A percentile compares a stretch with the other conserved stretches of the same genome.
Conservation (phyloP, 53 echinoderm and acorn worm genomes). For the Apostichopus leukothele region DNA sequence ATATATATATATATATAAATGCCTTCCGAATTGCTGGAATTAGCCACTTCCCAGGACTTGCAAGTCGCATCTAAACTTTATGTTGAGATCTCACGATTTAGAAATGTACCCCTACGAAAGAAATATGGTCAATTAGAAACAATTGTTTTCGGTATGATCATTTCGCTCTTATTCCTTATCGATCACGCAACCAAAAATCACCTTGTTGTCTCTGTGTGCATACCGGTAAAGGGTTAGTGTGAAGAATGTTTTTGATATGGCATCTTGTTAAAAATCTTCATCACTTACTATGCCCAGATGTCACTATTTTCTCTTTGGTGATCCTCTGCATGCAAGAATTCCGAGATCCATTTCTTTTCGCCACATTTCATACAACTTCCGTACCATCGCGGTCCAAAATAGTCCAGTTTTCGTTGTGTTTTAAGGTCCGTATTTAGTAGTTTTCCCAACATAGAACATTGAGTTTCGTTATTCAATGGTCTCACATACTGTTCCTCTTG, state of each 20-base stretch:
- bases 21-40: too few relatives aligned
- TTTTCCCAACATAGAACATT: background rate
- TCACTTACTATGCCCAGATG: slow-evolving; percentile 24
- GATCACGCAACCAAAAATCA: too few relatives aligned
- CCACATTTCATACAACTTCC: slow-evolving; percentile 38
- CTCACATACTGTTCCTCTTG: slow-evolving; percentile 36
- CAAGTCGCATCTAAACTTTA: too few relatives aligned
- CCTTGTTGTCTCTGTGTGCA: too few relatives aligned
- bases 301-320: background rate
- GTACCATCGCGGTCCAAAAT: slow-evolving; percentile 25
- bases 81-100: too few relatives aligned
- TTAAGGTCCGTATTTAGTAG: background rate
- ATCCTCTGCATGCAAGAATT: slow-evolving; percentile 9
- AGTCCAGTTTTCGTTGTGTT: background rate
- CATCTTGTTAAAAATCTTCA: too few relatives aligned
- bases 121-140: too few relatives aligned
- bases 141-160: too few relatives aligned
- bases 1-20: slow-evolving; percentile 30
- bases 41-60: background rate
- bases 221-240: too few relatives aligned
- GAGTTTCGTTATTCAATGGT: slow-evolving; percentile 24
- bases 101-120: too few relatives aligned
- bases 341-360: background rate
- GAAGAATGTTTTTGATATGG: too few relatives aligned
- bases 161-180: too few relatives aligned